A percentile compares a stretch with the other conserved stretches of the same genome.
These are phyloP conservation scores for Nestor notabilis DNA, from an alignment of 2,113 vertebrate species.

Conservation along the genomic window DNA sequence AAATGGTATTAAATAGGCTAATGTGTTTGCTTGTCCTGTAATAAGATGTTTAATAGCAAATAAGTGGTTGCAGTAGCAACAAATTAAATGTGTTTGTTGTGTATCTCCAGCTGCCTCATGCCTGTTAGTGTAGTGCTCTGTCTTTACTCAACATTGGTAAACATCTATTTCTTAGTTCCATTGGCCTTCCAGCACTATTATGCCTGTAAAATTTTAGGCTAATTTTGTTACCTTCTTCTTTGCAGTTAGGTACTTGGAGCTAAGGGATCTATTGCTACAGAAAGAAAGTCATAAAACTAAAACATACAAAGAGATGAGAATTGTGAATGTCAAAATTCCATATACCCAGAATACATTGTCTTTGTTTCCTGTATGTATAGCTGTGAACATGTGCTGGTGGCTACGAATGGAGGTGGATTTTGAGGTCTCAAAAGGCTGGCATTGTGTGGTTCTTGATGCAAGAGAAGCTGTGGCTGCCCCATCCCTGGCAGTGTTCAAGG, in stretches of 20 bases:
- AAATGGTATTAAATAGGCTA: background rate
- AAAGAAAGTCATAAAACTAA: background rate
- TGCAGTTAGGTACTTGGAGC: background rate
- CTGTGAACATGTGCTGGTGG: background rate
- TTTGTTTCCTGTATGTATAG: background rate
- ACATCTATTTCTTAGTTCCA: accelerated
- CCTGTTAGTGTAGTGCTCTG: too few species aligned
- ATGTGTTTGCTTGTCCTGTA: background rate
- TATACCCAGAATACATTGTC: background rate
- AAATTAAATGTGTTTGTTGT: background rate
- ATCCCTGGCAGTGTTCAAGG: background rate
- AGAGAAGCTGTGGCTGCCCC: background rate
- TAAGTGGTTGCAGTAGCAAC: background rate
- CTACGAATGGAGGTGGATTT: background rate
- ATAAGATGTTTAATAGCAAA: background rate
- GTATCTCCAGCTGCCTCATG: too few species aligned
- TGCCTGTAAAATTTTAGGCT: background rate
- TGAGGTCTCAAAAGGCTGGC: background rate
- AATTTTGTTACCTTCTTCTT: background rate
- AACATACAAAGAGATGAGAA: background rate
- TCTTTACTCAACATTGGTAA: background rate
- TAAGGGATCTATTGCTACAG: background rate
- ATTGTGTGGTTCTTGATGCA: background rate
- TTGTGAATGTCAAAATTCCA: background rate
- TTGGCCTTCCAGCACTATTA: background rate